Base-by-base conservation (phyloP, 2,113 vertebrate genomes). In the Pangasianodon hypophthalmus region DNA sequence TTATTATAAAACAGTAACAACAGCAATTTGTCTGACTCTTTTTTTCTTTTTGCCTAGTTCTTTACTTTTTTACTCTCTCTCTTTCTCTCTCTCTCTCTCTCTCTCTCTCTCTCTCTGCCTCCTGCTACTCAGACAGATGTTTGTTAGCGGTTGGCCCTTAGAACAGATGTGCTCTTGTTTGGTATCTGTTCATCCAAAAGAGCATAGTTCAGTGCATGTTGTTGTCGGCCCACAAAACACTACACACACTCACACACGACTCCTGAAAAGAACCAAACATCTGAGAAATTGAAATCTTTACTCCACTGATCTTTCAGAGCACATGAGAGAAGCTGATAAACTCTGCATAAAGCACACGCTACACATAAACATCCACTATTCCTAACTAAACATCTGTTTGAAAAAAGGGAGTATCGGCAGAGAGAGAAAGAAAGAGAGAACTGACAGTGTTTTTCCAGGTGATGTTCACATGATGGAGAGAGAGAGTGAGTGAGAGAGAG, bases 311-410 rank as follows among this genome's bases (percentile, higher is more conserved):
- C 50, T 71, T 69, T 54, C 9, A 24, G 44, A 50, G 54, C 26
- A 18, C 50, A 26, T 44, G 9, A 41, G 81, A 41, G 32, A 37
- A 52, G 46, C 48, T 44, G 85, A 60, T 52, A 81, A 75, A 50
- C 5, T 50, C 48, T 69, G 7, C 77, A 48, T 41, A 71, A 90
- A 89, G n/a, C 73, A 56, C 56, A 48, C 41, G 26, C 26, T 73
- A 71, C 58, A 85, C 79, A 44, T 71, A 62, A 60, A 85, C 79
- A 75, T 81, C 71, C 52, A n/a, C 77, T 89, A 71, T 84, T 58
- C 79, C 60, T 48, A 46, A 64, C 67, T n/a, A 50, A 91, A 91
- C 92, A 90, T 88, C 90, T 92, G 89, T 90, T 79, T 88, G 32
- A 88, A 79, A 77, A 71, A 73, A 88, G 46, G 81, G 26, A 62